Evolutionary conservation across 2,113 vertebrate genomes (phyloP).

Genomic region (Bubo blakistoni): DNA sequence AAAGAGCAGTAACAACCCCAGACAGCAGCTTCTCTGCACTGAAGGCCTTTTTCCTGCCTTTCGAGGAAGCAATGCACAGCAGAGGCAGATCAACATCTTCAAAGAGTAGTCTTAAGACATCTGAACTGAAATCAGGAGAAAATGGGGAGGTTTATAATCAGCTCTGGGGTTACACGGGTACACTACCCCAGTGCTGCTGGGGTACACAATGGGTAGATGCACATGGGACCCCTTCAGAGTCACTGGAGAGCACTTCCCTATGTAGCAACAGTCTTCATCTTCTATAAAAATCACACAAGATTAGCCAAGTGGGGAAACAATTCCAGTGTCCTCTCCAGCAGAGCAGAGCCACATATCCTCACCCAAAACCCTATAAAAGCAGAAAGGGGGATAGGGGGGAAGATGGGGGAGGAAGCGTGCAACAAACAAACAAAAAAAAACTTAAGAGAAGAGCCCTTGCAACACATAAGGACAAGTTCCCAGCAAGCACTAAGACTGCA

Average conservation of each 20-base stretch:
- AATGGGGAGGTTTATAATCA: background rate
- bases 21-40: background rate
- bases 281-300: rapidly evolving
- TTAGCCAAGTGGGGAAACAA: background rate
- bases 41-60: background rate
- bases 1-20: background rate
- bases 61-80: background rate
- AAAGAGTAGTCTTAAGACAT: background rate
- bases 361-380: background rate
- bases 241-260: background rate
- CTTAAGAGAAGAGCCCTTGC: background rate
- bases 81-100: background rate
- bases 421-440: background rate
- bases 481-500: background rate
- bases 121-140: background rate
- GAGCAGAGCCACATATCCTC: background rate
- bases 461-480: background rate
- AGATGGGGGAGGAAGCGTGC: background rate
- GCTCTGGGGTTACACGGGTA: background rate
- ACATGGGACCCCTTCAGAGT: background rate
- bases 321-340: background rate
- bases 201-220: background rate
- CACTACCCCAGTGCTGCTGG: background rate
- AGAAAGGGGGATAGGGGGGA: no score
- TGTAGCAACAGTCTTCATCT: background rate